A percentile compares a stretch with the other conserved stretches of the same genome.
These are phyloP conservation scores for Botia almorhae DNA, from an alignment of 2,797 vertebrate genomes.

Conservation along the genomic window DNA sequence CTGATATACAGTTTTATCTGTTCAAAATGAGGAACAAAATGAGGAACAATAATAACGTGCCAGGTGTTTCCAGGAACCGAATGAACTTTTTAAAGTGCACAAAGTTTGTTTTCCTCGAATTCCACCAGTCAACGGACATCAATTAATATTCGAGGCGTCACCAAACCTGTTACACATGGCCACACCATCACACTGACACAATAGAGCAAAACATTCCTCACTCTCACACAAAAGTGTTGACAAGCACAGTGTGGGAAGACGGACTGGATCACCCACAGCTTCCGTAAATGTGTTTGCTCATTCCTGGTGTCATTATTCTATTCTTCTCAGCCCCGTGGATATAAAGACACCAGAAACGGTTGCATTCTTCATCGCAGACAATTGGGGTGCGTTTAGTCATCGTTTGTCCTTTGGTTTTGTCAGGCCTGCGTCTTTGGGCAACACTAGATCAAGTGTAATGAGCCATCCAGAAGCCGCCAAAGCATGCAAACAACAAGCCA, in stretches of 20 bases:
- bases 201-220: conserved; percentile 65
- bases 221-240: conserved; percentile 58
- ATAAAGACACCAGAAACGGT: conserved; percentile 55
- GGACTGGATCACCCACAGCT: conserved; percentile 53
- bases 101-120: conserved; percentile 50
- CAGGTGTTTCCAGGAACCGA: conserved; percentile 41
- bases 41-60: background rate
- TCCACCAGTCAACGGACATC: conserved; percentile 60
- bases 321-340: conserved; percentile 48
- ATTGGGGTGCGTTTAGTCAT: conserved; percentile 37
- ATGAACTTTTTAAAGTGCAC: conserved; percentile 48
- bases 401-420: conserved; percentile 36
- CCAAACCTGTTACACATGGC: conserved; percentile 72
- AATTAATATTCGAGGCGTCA: conserved; percentile 68
- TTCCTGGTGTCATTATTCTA: conserved; percentile 61
- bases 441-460: conserved; percentile 46
- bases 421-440: conserved; percentile 35
- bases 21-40: too few species aligned
- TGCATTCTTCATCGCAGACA: conserved; percentile 46
- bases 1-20: background rate
- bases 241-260: conserved; percentile 66
- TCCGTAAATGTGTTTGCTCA: conserved; percentile 65
- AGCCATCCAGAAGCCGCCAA: conserved; percentile 26
- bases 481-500: conserved; percentile 19
- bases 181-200: conserved; percentile 70